Evolutionary conservation across 2,888 invertebrate species (phyloP).

Genomic region (Pyrgus malvae): DNA sequence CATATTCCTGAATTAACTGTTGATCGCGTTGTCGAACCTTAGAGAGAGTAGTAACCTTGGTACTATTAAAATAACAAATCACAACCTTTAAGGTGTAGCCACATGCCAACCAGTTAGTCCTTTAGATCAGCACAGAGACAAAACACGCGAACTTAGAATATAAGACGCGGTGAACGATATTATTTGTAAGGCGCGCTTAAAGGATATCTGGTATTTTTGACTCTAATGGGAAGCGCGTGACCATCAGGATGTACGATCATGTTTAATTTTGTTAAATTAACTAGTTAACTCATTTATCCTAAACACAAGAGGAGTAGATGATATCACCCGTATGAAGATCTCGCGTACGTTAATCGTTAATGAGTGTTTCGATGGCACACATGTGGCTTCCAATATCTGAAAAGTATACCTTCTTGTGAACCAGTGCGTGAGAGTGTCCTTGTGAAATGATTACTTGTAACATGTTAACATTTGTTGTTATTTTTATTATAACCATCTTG

Average conservation of each 20-base stretch:
- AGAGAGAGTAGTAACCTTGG: slow-evolving; percentile 33
- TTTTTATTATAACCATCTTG: slow-evolving; percentile 1
- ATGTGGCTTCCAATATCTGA: slow-evolving; percentile 43
- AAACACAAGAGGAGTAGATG: slow-evolving; percentile 44
- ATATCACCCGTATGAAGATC: slow-evolving; percentile 58
- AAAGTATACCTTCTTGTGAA: slow-evolving; percentile 27
- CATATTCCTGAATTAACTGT: slow-evolving; percentile 12
- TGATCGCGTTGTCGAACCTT: slow-evolving; percentile 19
- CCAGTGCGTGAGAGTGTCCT: slow-evolving; percentile 36
- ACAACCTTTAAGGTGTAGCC: slow-evolving; percentile 25
- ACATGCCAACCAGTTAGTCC: slow-evolving; percentile 19
- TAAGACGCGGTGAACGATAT: neutral
- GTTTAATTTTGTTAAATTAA: slow-evolving; percentile 51
- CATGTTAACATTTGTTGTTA: neutral
- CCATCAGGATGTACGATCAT: slow-evolving; percentile 32
- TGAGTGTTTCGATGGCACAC: slow-evolving; percentile 49
- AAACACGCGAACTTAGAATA: slow-evolving; percentile 15
- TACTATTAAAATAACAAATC: slow-evolving; percentile 33
- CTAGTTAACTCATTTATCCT: slow-evolving; percentile 59
- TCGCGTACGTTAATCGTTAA: slow-evolving; percentile 50
- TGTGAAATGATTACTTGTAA: neutral
- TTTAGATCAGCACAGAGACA: slow-evolving; percentile 7
- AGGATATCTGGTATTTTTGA: neutral
- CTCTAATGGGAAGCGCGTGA: slow-evolving; percentile 63
- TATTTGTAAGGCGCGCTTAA: neutral